A percentile compares a stretch with the other conserved stretches of the same genome.
These are phyloP conservation scores for Novumbra hubbsi DNA, from an alignment of 2,797 vertebrate species.

Conservation along the genomic window DNA sequence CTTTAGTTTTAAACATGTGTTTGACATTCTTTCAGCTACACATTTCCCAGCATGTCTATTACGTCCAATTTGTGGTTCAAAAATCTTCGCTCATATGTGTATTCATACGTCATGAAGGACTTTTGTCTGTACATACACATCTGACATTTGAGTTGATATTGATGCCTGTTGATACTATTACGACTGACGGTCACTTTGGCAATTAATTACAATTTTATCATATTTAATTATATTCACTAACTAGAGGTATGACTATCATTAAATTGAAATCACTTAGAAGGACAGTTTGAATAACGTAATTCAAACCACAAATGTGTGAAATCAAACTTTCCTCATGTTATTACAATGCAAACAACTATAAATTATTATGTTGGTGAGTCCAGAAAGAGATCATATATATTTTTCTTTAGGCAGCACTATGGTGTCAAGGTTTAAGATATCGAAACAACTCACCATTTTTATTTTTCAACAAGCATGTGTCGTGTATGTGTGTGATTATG, in stretches of 20 bases:
- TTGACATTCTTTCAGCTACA: conserved; percentile 75
- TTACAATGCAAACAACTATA: neutral
- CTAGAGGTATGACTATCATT: neutral
- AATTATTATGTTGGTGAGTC: neutral
- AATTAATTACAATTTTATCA: conserved; percentile 30
- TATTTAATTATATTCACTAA: conserved; percentile 12
- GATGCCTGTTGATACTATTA: conserved; percentile 25
- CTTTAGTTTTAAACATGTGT: conserved; percentile 82
- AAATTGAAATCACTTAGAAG: neutral
- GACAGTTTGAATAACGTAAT: neutral
- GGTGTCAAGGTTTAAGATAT: conserved; percentile 27
- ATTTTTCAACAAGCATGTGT: conserved; percentile 32
- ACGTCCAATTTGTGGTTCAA: conserved; percentile 71
- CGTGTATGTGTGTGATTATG: conserved; percentile 76
- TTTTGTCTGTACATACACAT: conserved; percentile 63
- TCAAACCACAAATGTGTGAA: neutral
- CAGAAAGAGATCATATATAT: neutral
- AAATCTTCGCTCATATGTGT: conserved; percentile 38
- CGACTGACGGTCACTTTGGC: neutral
- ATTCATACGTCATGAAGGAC: conserved; percentile 62
- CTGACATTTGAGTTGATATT: conserved; percentile 50
- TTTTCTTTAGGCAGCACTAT: conserved; percentile 1
- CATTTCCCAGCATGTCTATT: conserved; percentile 81
- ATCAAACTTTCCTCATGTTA: neutral
- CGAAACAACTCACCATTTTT: conserved; percentile 9